Base-by-base conservation (phyloP, 2,113 vertebrate genomes). In the Paramisgurnus dabryanus region DNA sequence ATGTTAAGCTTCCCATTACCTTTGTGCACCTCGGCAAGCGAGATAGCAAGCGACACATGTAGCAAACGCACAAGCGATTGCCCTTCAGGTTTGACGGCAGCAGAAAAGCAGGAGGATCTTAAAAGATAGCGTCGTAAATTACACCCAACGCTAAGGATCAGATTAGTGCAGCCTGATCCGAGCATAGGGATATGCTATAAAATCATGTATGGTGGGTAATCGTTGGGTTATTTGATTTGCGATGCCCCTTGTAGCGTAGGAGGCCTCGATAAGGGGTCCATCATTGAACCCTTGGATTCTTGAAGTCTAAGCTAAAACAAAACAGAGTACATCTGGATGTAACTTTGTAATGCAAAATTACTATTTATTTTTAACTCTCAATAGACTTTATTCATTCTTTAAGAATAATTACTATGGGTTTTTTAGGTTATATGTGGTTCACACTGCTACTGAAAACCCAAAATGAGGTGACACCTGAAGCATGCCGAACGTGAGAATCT, bases 41-140 rank as follows among this genome's bases (percentile, higher is more conserved):
- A 91, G 92, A 92, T 90, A 90, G 91, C 68, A 83, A 83, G 82
- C 89, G 86, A 90, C 93, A 93, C 91, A 89, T 93, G 92, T 93
- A 91, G 88, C 87, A 86, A 89, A 91, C 87, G 87, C 90, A 87
- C 86, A 87, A 88, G 88, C 83, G 87, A 88, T 90, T 88, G 90
- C 90, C 90, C 87, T 87, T 68, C 71, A 79, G 40, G 81, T 85
- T 66, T 87, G 90, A 89, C 86, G 84, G 87, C 87, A 86, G 87
- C 85, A 53, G 86, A 74, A 0, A 80, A 86, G 85, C 77, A 75
- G 6, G 67, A 82, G 80, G 75, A 84, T 89, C 90, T 89, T 89
- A 83, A 93, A 79, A 90, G 88, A 91, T 89, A 87, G 68, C 86
- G 80, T 88, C 84, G 85, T 92, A 89, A 91, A 93, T 93, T 87